Percentiles rank a stretch among this genome's conserved stretches.
phyloP scores from a whole-genome alignment of 2,113 vertebrate genomes.

The Passer montanus region DNA sequence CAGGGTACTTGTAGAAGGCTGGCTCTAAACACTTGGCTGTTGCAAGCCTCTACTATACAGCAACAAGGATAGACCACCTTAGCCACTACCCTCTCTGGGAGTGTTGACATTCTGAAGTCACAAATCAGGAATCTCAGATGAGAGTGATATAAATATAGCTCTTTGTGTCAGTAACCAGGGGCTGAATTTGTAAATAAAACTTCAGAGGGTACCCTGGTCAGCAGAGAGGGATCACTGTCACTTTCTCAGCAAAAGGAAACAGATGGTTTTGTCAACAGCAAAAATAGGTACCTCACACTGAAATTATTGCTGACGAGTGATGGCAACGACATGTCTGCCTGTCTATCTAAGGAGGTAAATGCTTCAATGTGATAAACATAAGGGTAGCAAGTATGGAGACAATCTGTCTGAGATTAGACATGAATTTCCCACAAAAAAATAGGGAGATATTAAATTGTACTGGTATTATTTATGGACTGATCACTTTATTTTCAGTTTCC shows the following conservation, averaged over 20 bases:
- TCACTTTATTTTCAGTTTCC: background rate
- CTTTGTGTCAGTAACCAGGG: background rate
- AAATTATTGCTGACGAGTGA: background rate
- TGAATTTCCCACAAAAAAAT: background rate
- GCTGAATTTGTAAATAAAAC: background rate
- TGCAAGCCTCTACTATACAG: background rate
- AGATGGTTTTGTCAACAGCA: background rate
- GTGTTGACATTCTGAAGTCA: background rate
- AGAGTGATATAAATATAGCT: background rate
- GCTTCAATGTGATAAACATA: background rate
- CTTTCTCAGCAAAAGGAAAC: background rate
- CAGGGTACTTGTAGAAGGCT: background rate
- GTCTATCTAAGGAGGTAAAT: background rate
- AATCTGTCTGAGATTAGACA: background rate
- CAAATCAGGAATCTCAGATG: background rate
- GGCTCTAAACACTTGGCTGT: background rate
- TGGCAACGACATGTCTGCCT: background rate
- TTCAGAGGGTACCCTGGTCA: background rate
- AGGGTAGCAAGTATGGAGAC: background rate
- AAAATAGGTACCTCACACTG: background rate
- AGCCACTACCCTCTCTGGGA: background rate
- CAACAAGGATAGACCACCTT: background rate
- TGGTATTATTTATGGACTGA: accelerated
- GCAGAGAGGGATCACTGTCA: background rate
- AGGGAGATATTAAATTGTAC: background rate